Conservation (phyloP, 2,888 invertebrate genomes). For the Andricus quercusramuli region DNA sequence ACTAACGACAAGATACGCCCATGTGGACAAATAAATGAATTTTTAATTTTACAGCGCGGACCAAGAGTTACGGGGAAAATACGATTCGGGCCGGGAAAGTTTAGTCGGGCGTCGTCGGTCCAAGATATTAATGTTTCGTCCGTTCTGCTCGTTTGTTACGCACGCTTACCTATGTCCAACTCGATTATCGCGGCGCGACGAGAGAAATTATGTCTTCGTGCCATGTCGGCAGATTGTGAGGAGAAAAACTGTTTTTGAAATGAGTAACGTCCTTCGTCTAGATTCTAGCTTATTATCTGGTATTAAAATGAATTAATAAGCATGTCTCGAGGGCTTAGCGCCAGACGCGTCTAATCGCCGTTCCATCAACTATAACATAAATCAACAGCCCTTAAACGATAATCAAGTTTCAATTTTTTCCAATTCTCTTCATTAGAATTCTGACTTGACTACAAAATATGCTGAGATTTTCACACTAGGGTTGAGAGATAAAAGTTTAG, state of each 20-base stretch:
- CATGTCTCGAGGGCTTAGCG: slow-evolving; percentile 33
- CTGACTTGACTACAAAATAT: neutral
- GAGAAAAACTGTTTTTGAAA: slow-evolving; percentile 33
- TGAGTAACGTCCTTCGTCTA: slow-evolving; percentile 25
- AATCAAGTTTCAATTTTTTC: neutral
- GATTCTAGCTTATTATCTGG: slow-evolving; percentile 24
- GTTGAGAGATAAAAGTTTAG: no score
- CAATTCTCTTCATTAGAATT: neutral
- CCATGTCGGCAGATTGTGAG: neutral
- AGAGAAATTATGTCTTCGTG: slow-evolving; percentile 33
- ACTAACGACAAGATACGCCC: slow-evolving; percentile 43
- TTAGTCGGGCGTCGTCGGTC: slow-evolving; percentile 12
- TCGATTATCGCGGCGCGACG: slow-evolving; percentile 38
- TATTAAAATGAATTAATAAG: slow-evolving; percentile 32
- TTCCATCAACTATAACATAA: slow-evolving; percentile 12
- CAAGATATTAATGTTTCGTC: slow-evolving; percentile 44
- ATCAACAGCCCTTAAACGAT: neutral
- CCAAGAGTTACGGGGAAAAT: slow-evolving; percentile 10
- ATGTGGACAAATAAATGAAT: slow-evolving; percentile 14
- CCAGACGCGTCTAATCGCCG: slow-evolving; percentile 26
- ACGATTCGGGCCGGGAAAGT: slow-evolving; percentile 25
- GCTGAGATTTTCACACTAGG: no score
- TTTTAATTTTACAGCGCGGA: slow-evolving; percentile 23
- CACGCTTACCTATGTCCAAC: slow-evolving; percentile 41
- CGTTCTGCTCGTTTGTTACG: slow-evolving; percentile 44